Evolutionary conservation across 64 coral and sea anemone species (phyloP), one percentile per base, ranked within the genome.

Genomic region (Astreopora myriophthalma): DNA sequence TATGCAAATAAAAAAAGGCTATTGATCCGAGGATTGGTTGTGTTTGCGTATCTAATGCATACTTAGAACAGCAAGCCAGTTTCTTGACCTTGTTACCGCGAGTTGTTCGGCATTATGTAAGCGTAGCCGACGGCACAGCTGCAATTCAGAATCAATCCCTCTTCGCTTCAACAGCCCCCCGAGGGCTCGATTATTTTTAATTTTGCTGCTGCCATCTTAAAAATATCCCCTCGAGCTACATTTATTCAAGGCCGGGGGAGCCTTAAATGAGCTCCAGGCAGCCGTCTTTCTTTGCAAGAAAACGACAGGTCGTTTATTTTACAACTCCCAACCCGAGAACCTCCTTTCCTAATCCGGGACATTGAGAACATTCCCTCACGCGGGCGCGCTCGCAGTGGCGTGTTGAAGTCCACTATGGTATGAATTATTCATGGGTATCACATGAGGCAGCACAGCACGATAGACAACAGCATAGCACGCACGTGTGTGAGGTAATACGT

Each of bases 371-470:
- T 23, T 64, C 6, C 20, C 31, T 65, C 55, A n/a, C 79, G 33
- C 25, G 57, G 24, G 61, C 32, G 19, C 79, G 52, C 52, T 31
- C 49, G 57, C n/a, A 33, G 13, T n/a, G 29, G 17, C 48, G 76
- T 60, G 76, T 20, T 5, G 16, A 31, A 22, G 49, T 65, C 32
- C 31, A 10, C 19, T n/a, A 34, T 6, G 70, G 61, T 52, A 16
- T 81, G 48, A 81, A 83, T 83, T 37, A 83, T 83, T 64, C 57
- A 83, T 83, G 57, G 7, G 39, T 65, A 83, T 83, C 32, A 83
- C 58, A 65, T 64, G 79, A 64, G 33, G 28, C 57, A 14, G 64
- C 79, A 65, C 79, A 83, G 79, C 79, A 39, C 7, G 79, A 39
- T 34, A 26, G 55, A 60, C 33, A 25, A 38, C 14, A 65, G 29